A percentile compares a stretch with the other conserved stretches of the same genome.
Conservation (phyloP, 2,797 vertebrate genomes). For the Florisuga fusca region DNA sequence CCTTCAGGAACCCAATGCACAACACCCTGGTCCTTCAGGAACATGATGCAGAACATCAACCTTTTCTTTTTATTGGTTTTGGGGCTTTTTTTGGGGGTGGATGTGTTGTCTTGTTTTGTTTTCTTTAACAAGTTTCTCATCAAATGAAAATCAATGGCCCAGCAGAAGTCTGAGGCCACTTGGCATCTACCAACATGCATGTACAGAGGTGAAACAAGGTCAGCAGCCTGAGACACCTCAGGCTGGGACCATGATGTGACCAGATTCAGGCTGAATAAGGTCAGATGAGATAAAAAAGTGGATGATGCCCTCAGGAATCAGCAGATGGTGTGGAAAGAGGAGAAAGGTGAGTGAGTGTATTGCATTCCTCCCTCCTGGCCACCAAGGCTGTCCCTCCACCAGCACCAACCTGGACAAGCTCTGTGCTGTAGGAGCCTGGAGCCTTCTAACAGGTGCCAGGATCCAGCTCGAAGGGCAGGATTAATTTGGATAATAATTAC, state of each 20-base stretch:
- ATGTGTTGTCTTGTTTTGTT: rapidly evolving
- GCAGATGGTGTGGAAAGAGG: slow-evolving; percentile 4
- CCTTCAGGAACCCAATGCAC: background rate
- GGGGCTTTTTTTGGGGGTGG: rapidly evolving
- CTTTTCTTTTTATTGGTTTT: background rate
- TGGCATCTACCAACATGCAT: rapidly evolving
- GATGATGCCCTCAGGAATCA: background rate
- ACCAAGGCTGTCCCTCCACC: background rate
- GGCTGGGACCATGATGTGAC: background rate
- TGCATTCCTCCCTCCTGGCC: background rate
- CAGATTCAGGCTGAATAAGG: background rate
- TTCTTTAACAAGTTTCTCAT: background rate
- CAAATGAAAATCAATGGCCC: background rate
- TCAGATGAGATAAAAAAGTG: background rate
- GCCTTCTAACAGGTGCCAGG: background rate
- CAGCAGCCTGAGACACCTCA: rapidly evolving
- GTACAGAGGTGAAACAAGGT: background rate
- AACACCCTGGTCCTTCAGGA: rapidly evolving
- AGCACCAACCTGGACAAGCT: background rate
- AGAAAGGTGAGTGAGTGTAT: background rate
- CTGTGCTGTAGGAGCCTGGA: background rate
- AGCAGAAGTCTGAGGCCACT: background rate
- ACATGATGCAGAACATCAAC: rapidly evolving
- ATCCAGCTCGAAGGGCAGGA: background rate
- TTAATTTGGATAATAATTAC: slow-evolving; percentile 26